Evolutionary conservation across 2,797 vertebrate genomes (phyloP), one percentile per base, ranked within the genome.

Genomic region (Gallinago stenura): DNA sequence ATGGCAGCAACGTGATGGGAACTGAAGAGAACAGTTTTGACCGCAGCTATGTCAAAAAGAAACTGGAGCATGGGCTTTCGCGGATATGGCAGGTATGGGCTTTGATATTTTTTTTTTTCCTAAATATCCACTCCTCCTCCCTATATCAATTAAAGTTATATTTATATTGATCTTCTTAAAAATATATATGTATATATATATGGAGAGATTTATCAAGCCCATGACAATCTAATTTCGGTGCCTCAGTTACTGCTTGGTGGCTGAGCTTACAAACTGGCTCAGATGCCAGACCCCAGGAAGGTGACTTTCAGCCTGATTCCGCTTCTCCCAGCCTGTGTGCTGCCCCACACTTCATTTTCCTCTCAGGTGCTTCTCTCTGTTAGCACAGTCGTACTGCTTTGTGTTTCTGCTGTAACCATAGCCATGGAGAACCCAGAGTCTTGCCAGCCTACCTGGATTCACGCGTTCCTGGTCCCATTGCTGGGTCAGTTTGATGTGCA

Each of bases 41-140:
- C 96, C 99, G 98, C 89, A 99, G 98, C 95, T 99, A 99, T 18
- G 98, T 99, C 24, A 99, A 99, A 97, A 99, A 99, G 98, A 99
- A 99, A 92, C 97, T 99, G 76, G 99, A 99, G 91, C 99, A 99
- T 3, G 99, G 99, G 51, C 98, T 99, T 85, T 99, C 99, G 8
- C 97, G 99, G 57, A 99, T 99, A 98, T 99, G 99, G 99, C 99
- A 99, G 99, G 99, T 99, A 93, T 83, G 96, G 14, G 89, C 82
- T 91, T 66, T 11, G 7, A 2, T 26, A 6, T 15, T 39, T 53
- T 20, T 24, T 24, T 48, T 48, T 48, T 48, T 21, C 9, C 8
- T 39, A 76, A 76, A 30, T 64, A 35, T 69, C 4, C 1, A 15
- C 9, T 4, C 10, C 22, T 31, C 2, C 2, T 4, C 6, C 4